phyloP scores from a whole-genome alignment of 2,888 invertebrate genomes.

The Bellardia bayeri region DNA sequence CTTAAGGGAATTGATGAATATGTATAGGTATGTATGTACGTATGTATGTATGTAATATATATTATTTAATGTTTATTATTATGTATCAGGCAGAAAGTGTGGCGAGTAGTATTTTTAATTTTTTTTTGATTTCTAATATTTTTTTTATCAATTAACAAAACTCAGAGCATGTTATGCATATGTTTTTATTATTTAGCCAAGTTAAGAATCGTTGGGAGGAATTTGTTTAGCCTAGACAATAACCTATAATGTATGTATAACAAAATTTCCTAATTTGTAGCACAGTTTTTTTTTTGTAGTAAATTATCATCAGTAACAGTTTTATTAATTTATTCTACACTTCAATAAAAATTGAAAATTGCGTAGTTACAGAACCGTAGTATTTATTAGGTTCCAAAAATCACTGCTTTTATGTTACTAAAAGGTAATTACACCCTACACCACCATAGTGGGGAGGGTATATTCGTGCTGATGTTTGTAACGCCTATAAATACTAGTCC shows the following conservation, averaged over 20 bases:
- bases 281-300: neutral
- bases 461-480: too few relatives aligned
- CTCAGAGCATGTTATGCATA: too few relatives aligned
- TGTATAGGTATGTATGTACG: conserved; percentile 40
- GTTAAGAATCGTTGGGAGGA: neutral
- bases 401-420: too few relatives aligned
- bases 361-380: too few relatives aligned
- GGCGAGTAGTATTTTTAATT: neutral
- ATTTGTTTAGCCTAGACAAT: neutral
- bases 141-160: neutral
- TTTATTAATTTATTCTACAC: neutral
- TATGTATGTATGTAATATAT: conserved; percentile 29
- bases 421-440: too few relatives aligned
- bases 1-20: conserved; percentile 44
- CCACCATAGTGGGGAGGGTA: too few relatives aligned
- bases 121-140: neutral
- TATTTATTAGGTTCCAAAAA: too few relatives aligned
- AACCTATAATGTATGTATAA: neutral
- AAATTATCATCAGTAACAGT: neutral
- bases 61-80: conserved; percentile 11
- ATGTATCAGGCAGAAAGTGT: neutral
- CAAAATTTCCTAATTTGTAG: neutral
- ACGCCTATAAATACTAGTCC: too few relatives aligned
- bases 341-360: too few relatives aligned
- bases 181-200: neutral